These are phyloP conservation scores for Apoderus coryli DNA, from an alignment of 2,888 invertebrate species.

Conservation along the genomic window DNA sequence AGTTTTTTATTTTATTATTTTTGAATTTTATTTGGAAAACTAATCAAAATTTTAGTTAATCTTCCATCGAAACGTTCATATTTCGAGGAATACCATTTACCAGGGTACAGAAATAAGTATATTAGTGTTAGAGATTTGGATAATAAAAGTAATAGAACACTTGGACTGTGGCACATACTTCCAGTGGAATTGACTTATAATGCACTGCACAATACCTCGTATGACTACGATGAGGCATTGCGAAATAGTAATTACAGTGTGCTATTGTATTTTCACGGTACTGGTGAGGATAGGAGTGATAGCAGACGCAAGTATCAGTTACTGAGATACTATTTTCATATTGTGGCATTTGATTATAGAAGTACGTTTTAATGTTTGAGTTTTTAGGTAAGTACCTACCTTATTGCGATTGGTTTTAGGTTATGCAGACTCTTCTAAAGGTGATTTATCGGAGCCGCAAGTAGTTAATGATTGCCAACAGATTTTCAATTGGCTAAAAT, in stretches of 20 bases:
- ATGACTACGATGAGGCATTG: constrained; percentile 39
- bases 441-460: constrained; percentile 23
- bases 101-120: constrained; percentile 54
- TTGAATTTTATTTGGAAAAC: not conserved
- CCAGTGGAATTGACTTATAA: constrained; percentile 47
- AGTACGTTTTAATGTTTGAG: constrained; percentile 19
- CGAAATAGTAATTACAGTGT: constrained; percentile 31
- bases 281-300: constrained; percentile 27
- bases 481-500: constrained; percentile 25
- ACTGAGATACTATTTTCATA: constrained; percentile 38
- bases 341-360: constrained; percentile 31
- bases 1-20: constrained; percentile 25
- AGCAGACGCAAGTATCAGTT: constrained; percentile 56
- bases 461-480: constrained; percentile 27
- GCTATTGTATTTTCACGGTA: constrained; percentile 30
- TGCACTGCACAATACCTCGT: constrained; percentile 31
- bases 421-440: constrained; percentile 27
- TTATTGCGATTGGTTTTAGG: too few relatives aligned
- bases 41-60: constrained; percentile 18
- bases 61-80: constrained; percentile 18
- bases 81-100: constrained; percentile 34
- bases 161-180: constrained; percentile 65
- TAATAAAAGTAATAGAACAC: constrained; percentile 18
- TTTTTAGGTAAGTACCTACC: constrained; percentile 2
- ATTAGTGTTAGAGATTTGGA: constrained; percentile 33